Percentiles rank a stretch among this genome's conserved stretches.
Evolutionary conservation across 2,113 vertebrate genomes (phyloP).

Genomic region (Podarcis muralis): DNA sequence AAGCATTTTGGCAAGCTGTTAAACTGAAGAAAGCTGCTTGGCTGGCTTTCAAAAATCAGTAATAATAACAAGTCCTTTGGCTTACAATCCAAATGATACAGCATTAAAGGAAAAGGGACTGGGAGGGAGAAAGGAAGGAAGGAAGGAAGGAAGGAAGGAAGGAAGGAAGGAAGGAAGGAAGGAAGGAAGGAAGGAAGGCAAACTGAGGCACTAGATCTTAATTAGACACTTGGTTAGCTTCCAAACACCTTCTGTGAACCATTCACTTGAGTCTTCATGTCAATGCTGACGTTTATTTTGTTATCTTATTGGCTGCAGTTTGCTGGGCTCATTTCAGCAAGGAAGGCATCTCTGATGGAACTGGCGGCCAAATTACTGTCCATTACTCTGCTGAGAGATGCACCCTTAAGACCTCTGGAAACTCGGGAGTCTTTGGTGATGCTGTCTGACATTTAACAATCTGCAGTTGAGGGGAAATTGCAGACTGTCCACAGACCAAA

Average conservation of each 20-base stretch:
- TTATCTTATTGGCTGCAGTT: background rate
- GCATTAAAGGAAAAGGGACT: too few species aligned
- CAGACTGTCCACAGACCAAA: conserved; percentile 17
- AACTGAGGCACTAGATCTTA: too few species aligned
- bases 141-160: too few species aligned
- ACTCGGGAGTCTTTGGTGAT: background rate
- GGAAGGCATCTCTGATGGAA: background rate
- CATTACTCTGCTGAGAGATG: background rate
- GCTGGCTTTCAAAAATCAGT: too few species aligned
- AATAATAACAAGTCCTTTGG: too few species aligned
- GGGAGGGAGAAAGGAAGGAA: too few species aligned
- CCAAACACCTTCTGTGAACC: background rate
- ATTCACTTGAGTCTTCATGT: rapidly evolving
- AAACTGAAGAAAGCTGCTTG: too few species aligned
- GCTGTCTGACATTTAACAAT: background rate
- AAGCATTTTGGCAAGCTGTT: too few species aligned
- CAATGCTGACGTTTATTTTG: rapidly evolving
- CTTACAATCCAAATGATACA: too few species aligned
- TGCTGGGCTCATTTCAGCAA: rapidly evolving
- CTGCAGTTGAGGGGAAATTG: conserved; percentile 23
- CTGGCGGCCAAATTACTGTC: rapidly evolving
- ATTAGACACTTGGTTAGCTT: too few species aligned
- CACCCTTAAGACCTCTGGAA: background rate
- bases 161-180: too few species aligned
- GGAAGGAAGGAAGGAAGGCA: too few species aligned